Evolutionary conservation across 2,113 vertebrate species (phyloP).

Genomic region (Melanocharis versteri): DNA sequence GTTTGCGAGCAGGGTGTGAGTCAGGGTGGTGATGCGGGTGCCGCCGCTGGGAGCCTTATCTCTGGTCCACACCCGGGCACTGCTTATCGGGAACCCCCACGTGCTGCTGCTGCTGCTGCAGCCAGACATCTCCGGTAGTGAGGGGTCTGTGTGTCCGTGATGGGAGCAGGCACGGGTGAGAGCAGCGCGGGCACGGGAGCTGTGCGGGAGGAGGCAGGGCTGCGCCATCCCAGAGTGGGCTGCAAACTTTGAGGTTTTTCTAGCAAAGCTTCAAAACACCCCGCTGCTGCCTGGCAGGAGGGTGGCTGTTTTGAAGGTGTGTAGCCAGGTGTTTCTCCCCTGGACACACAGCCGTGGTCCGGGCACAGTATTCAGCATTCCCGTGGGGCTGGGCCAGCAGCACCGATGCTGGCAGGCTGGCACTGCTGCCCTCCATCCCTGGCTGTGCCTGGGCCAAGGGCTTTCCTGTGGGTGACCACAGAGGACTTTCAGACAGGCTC

Average conservation of each 20-base stretch:
- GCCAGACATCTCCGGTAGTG: fast-evolving
- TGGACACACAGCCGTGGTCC: fast-evolving
- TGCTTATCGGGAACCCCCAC: not conserved
- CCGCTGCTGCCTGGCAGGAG: fast-evolving
- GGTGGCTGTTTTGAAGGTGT: not conserved
- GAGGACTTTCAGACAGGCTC: not conserved
- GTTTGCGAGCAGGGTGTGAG: no score
- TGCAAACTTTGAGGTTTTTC: no score
- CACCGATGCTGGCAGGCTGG: not conserved
- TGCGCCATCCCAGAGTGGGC: not conserved
- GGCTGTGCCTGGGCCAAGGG: not conserved
- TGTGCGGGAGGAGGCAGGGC: fast-evolving
- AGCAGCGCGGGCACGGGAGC: fast-evolving
- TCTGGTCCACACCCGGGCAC: not conserved
- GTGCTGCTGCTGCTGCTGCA: not conserved
- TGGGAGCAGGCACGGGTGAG: fast-evolving
- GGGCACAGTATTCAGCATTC: not conserved
- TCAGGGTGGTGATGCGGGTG: not conserved
- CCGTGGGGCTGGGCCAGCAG: fast-evolving
- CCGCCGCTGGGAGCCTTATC: not conserved
- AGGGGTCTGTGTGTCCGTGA: not conserved
- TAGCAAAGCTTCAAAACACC: not conserved
- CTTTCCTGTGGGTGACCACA: not conserved
- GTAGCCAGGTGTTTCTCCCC: not conserved
- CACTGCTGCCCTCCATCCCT: not conserved